Conservation (phyloP, 1,140 invertebrate species). For the Anastrepha ludens region DNA sequence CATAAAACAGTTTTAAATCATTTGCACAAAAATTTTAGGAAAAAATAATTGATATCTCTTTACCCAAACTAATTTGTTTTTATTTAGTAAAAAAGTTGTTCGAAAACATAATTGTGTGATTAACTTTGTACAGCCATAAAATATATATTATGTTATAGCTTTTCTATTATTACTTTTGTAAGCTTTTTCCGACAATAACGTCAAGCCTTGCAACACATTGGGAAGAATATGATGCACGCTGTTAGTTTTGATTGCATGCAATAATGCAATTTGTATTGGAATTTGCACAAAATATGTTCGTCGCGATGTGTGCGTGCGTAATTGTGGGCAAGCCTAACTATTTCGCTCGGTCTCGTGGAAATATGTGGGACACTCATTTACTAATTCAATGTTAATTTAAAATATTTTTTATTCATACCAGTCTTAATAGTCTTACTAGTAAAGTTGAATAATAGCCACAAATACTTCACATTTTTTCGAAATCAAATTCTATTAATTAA, state of each 20-base stretch:
- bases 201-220: too few relatives aligned
- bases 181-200: too few relatives aligned
- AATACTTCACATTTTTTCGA: background rate
- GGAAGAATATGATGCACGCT: background rate
- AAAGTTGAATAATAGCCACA: too few relatives aligned
- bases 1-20: too few relatives aligned
- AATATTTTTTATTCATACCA: slow-evolving; percentile 2
- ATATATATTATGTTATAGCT: too few relatives aligned
- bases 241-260: slow-evolving; percentile 10
- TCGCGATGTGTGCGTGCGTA: background rate
- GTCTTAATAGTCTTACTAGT: background rate
- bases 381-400: background rate
- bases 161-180: too few relatives aligned
- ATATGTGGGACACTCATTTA: slow-evolving; percentile 30
- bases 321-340: background rate
- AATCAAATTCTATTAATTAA: background rate
- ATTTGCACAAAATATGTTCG: background rate
- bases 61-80: too few relatives aligned
- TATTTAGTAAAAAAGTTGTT: too few relatives aligned
- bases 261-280: slow-evolving; percentile 27
- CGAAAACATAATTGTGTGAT: too few relatives aligned
- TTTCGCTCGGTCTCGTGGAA: slow-evolving; percentile 6
- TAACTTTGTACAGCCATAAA: too few relatives aligned
- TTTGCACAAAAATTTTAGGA: too few relatives aligned
- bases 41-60: too few relatives aligned